Evolutionary conservation across 2,888 invertebrate species (phyloP).

Genomic region (Bedellia somnulentella): DNA sequence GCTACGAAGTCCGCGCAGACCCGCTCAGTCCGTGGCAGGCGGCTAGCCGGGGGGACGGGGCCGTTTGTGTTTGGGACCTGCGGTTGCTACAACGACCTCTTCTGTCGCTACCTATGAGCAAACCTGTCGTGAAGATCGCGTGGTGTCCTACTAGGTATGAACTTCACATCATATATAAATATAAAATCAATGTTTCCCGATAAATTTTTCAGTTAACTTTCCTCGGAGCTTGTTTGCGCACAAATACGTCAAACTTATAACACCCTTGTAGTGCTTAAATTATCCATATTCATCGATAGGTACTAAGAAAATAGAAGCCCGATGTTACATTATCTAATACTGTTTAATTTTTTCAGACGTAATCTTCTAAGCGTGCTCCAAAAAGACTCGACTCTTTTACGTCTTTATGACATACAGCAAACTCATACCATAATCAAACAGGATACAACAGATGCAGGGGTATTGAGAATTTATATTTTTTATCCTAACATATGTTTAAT

Average conservation of each 20-base stretch:
- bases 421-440: slow-evolving; percentile 22
- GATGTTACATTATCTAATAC: too few relatives aligned
- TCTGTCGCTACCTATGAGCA: slow-evolving; percentile 68
- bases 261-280: too few relatives aligned
- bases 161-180: too few relatives aligned
- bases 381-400: slow-evolving; percentile 74
- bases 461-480: too few relatives aligned
- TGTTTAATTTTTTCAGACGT: slow-evolving; percentile 39
- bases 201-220: too few relatives aligned
- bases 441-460: too few relatives aligned
- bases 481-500: too few relatives aligned
- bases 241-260: too few relatives aligned
- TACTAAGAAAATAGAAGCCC: too few relatives aligned
- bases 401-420: slow-evolving; percentile 80
- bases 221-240: too few relatives aligned
- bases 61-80: slow-evolving; percentile 86
- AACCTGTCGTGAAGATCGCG: slow-evolving; percentile 71
- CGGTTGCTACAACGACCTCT: slow-evolving; percentile 84
- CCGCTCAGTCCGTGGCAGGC: slow-evolving; percentile 76
- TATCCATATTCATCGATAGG: too few relatives aligned
- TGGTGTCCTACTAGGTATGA: slow-evolving; percentile 86
- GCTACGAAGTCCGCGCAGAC: slow-evolving; percentile 80
- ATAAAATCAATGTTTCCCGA: too few relatives aligned
- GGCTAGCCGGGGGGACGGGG: slow-evolving; percentile 81
- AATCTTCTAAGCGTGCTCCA: slow-evolving; percentile 82